These are phyloP conservation scores for Neria commutata DNA, from an alignment of 2,888 invertebrate species.

Conservation along the genomic window DNA sequence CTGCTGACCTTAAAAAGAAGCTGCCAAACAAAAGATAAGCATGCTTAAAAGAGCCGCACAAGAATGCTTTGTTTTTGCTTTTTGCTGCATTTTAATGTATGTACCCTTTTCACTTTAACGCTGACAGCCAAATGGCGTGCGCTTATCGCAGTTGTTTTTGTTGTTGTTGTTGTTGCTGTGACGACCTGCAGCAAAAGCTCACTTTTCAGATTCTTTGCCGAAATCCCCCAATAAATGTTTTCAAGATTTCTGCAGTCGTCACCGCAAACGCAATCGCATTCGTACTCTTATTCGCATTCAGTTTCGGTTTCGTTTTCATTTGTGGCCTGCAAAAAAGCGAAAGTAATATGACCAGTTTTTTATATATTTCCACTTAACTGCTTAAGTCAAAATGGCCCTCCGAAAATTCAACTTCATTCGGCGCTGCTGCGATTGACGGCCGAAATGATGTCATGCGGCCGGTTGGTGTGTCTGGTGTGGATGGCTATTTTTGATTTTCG, in stretches of 20 bases:
- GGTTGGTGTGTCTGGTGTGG: constrained; percentile 1
- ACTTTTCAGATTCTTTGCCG: too few species aligned
- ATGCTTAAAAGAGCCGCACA: too few species aligned
- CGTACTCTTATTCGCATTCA: neutral
- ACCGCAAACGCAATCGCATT: neutral
- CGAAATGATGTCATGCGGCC: constrained; percentile 46
- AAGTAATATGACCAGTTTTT: constrained; percentile 54
- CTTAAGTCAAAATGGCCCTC: neutral
- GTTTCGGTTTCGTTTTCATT: too few species aligned
- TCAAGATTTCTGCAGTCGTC: neutral
- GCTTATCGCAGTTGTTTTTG: too few species aligned
- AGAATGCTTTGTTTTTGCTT: too few species aligned
- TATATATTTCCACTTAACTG: neutral
- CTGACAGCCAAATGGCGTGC: too few species aligned
- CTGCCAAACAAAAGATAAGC: too few species aligned
- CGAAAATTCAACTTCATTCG: neutral
- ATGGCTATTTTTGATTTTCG: neutral
- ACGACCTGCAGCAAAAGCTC: too few species aligned
- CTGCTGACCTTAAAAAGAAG: constrained; percentile 7
- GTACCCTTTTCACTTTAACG: too few species aligned
- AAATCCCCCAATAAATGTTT: neutral
- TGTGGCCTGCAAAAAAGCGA: constrained; percentile 46
- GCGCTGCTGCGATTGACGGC: constrained; percentile 33
- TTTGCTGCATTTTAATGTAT: too few species aligned
- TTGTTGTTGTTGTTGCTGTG: too few species aligned